These are phyloP conservation scores for Molossus alvarezi DNA, from an alignment of 2,797 vertebrate species.

Conservation along the genomic window DNA sequence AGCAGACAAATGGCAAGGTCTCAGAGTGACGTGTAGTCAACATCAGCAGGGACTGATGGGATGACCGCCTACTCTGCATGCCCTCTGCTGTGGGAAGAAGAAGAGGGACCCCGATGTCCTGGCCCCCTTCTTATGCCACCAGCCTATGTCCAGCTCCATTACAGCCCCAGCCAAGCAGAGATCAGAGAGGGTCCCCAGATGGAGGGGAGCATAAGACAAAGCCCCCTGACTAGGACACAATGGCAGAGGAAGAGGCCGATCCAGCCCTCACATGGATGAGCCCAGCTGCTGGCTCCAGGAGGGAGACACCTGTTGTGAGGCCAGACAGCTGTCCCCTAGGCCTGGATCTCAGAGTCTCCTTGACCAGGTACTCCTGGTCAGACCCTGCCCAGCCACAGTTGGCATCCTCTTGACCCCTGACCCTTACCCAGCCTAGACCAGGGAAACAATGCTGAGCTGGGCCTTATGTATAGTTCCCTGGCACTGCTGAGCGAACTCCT, in stretches of 20 bases:
- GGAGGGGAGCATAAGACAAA: conserved; percentile 76
- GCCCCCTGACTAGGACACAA: conserved; percentile 76
- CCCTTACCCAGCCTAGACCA: background rate
- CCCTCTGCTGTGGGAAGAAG: background rate
- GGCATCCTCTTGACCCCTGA: background rate
- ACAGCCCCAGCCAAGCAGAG: background rate
- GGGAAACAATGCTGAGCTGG: background rate
- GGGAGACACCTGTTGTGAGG: conserved; percentile 80
- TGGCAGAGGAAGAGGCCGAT: conserved; percentile 81
- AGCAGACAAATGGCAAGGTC: background rate
- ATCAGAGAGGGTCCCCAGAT: conserved; percentile 59
- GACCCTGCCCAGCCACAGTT: background rate
- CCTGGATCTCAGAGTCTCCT: background rate
- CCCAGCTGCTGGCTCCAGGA: conserved; percentile 74
- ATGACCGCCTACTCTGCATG: background rate
- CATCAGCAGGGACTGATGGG: background rate
- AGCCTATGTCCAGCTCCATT: background rate
- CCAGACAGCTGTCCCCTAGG: conserved; percentile 61
- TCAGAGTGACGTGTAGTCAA: background rate
- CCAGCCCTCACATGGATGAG: conserved; percentile 48
- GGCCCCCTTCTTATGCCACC: background rate
- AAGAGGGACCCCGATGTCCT: background rate
- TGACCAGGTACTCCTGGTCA: background rate
- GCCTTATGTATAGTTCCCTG: conserved; percentile 69
- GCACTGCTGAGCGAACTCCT: conserved; percentile 43